Evolutionary conservation across 2,113 vertebrate genomes (phyloP).

Genomic region (Mionectes macconnelli): DNA sequence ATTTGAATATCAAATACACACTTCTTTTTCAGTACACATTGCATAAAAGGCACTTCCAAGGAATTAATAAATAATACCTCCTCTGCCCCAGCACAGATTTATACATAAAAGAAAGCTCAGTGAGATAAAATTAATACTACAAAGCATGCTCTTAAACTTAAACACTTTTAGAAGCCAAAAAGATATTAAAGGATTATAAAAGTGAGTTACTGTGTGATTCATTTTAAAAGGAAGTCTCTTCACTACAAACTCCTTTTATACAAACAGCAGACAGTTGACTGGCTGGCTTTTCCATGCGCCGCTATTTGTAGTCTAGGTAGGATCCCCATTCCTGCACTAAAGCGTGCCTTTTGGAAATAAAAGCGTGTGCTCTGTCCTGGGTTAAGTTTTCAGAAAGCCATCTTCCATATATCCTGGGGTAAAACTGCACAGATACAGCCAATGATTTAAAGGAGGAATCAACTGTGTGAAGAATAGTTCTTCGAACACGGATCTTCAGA

Average conservation of each 20-base stretch:
- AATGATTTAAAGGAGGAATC: not conserved
- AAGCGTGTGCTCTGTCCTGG: not conserved
- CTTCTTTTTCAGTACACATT: not conserved
- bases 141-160: slow-evolving; percentile 33
- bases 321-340: slow-evolving; percentile 30
- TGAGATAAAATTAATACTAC: slow-evolving; percentile 2
- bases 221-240: slow-evolving; percentile 33
- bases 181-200: slow-evolving; percentile 32
- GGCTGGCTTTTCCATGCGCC: not conserved
- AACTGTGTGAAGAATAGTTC: slow-evolving; percentile 10
- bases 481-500: not conserved
- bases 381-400: slow-evolving; percentile 10
- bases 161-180: not conserved
- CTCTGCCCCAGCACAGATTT: not conserved
- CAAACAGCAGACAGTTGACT: slow-evolving; percentile 14
- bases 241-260: slow-evolving; percentile 11
- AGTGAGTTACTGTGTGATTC: slow-evolving; percentile 56
- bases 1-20: slow-evolving; percentile 1
- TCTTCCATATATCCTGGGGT: not conserved
- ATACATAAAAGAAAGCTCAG: not conserved
- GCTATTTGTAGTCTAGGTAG: slow-evolving; percentile 18
- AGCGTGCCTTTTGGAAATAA: slow-evolving; percentile 1
- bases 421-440: slow-evolving; percentile 17
- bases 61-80: slow-evolving; percentile 37
- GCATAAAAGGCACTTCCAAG: slow-evolving; percentile 35